These are phyloP conservation scores for Epistrophe eligans DNA, from an alignment of 2,888 invertebrate genomes.

Conservation along the genomic window DNA sequence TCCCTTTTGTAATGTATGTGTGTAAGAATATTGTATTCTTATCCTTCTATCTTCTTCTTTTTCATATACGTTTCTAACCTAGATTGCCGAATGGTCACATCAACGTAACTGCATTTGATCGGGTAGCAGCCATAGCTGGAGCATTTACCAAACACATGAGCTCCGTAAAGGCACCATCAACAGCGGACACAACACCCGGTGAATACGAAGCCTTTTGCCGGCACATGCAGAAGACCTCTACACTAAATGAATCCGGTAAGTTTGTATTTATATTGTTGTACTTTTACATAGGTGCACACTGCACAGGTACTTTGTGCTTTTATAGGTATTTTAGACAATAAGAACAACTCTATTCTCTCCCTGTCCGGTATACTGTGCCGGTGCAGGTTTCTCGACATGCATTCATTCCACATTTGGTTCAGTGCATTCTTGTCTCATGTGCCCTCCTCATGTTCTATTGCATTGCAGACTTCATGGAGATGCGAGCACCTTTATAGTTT, in stretches of 20 bases:
- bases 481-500: background rate
- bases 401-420: slow-evolving; percentile 30
- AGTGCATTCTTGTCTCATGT: slow-evolving; percentile 25
- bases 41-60: slow-evolving; percentile 43
- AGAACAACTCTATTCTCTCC: slow-evolving; percentile 10
- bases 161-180: slow-evolving; percentile 80
- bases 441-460: slow-evolving; percentile 1
- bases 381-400: background rate
- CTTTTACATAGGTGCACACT: background rate
- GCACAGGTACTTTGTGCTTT: slow-evolving; percentile 8
- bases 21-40: slow-evolving; percentile 17
- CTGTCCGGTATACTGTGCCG: background rate
- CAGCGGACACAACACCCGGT: slow-evolving; percentile 78
- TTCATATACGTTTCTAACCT: slow-evolving; percentile 78
- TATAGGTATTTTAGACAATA: slow-evolving; percentile 56
- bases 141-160: slow-evolving; percentile 84
- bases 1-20: background rate
- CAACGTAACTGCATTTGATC: slow-evolving; percentile 87
- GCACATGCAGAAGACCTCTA: slow-evolving; percentile 83
- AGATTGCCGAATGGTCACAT: slow-evolving; percentile 93
- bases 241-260: slow-evolving; percentile 83
- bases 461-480: slow-evolving; percentile 18
- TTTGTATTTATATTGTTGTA: slow-evolving; percentile 54
- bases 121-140: slow-evolving; percentile 83
- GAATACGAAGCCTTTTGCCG: slow-evolving; percentile 83